Evolutionary conservation across 2,888 invertebrate species (phyloP), one percentile per base, ranked within the genome.

Genomic region (Drosophila ezoana): DNA sequence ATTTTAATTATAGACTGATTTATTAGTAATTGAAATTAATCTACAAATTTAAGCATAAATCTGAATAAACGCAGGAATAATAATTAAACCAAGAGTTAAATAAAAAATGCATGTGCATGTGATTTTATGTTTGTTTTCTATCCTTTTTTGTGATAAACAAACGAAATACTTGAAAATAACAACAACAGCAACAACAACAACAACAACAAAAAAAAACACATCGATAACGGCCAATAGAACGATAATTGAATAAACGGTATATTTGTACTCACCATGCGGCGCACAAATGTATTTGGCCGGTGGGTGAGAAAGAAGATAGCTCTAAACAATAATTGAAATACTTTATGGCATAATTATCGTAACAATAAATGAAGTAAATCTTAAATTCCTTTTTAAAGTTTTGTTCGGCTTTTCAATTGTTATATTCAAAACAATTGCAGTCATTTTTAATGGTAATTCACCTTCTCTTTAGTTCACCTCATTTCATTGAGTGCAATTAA

Each of bases 1-100:
- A 90, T 90, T 91, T 91, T 91, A 91, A 91, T 91, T 90, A 91
- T 91, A 91, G 91, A 91, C 91, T 91, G 91, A 91, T 91, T 91
- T 91, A 88, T 88, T 90, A 91, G 91, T 91, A 91, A 91, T 90
- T 90, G 90, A 90, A 91, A 91, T 90, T 91, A 90, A 91, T 89
- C 89, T 90, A 89, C 83, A 90, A 85, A 73, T 81, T 78, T 82
- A 84, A 87, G 87, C 81, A 72, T 84, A 81, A 74, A 74, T 80
- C 78, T 82, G 85, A 82, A 82, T 82, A 82, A 82, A 82, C 79
- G 87, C 87, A 87, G 87, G 87, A 82, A 87, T 82, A 84, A 74
- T 68, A 76, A 81, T 81, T 78, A 77, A 83, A 71, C 60, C 65
- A 79, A 79, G 62, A 73, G 74, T 63, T 63, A 72, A 65, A 75